Evolutionary conservation across 2,888 invertebrate species (phyloP), one percentile per base, ranked within the genome.

Genomic region (Cephalotes varians): DNA sequence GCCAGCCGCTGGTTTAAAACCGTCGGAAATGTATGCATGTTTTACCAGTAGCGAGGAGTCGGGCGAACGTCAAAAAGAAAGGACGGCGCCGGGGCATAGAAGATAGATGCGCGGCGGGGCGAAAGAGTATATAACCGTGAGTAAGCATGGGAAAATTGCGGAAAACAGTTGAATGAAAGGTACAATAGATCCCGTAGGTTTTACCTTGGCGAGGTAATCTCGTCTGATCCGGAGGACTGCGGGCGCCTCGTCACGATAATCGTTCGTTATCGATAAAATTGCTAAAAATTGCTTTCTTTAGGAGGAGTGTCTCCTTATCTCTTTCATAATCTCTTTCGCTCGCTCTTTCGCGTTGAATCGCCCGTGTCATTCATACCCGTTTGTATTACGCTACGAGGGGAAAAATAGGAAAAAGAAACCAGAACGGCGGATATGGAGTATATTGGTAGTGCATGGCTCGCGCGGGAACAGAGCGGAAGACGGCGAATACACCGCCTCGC

Each of bases 21-120:
- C 82, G 79, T 71, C 77, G 86, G 74, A 83, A 79, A 69, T 69
- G 80, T 65, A 74, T 88, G 86, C 82, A 88, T 87, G 85, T 84
- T 88, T 88, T 81, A 88, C 40, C 77, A 82, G 83, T 60, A 79
- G 76, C 80, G 40, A 69, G 34, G 83, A 80, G 82, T 85, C 54
- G 62, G 31, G 71, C 9, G 34, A 76, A 49, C 51, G 79, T 79
- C 81, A 81, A 60, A 65, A 44, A 77, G 60, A 21, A 79, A 81
- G 81, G 56, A 76, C 44, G 69, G 77, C 34, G 56, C 69, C 69
- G 69, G 77, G 15, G 56, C 47, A 56, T 54, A 56, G 77, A 79
- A 71, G 77, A 71, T 79, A 56, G 56, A 79, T 79, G 21, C 71
- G 56, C 77, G 34, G 40, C 54, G 37, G 21, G 21, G 67, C 56